Conservation (phyloP, 2,888 invertebrate species). For the Meteorus cinctellus region DNA sequence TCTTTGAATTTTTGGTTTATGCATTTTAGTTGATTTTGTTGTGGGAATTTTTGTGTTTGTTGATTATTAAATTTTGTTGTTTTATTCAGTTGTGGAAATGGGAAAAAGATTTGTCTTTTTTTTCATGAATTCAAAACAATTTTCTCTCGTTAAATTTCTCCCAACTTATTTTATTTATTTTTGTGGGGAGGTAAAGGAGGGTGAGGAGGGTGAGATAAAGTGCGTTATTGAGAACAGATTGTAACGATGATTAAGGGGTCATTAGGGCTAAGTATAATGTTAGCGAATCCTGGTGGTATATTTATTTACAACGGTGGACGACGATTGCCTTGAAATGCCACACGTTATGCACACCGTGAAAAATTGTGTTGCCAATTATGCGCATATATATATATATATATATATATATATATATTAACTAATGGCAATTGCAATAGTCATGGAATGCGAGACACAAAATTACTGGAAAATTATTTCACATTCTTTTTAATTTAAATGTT, state of each 20-base stretch:
- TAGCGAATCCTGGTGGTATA: slow-evolving; percentile 14
- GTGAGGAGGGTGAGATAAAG: neutral
- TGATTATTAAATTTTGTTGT: too few species aligned
- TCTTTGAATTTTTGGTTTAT: too few species aligned
- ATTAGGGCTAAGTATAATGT: slow-evolving; percentile 34
- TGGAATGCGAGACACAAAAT: slow-evolving; percentile 30
- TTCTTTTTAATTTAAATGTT: slow-evolving; percentile 25
- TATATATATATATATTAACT: slow-evolving; percentile 18
- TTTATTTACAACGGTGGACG: slow-evolving; percentile 11
- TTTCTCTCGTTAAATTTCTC: neutral
- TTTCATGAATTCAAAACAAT: neutral
- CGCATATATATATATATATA: neutral
- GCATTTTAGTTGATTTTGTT: too few species aligned
- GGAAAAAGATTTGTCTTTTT: neutral
- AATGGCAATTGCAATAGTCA: slow-evolving; percentile 38
- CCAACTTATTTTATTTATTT: neutral
- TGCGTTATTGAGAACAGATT: neutral
- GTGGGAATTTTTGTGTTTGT: too few species aligned
- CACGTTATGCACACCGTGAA: slow-evolving; percentile 32
- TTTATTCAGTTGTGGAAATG: neutral
- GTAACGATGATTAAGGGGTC: slow-evolving; percentile 23
- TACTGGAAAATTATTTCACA: slow-evolving; percentile 14
- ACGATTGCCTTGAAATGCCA: slow-evolving; percentile 32
- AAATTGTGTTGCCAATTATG: slow-evolving; percentile 25
- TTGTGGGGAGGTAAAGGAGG: neutral